Percentiles rank a stretch among this genome's conserved stretches.
Conservation (phyloP, 2,113 vertebrate genomes). For the Pyxicephalus adspersus region DNA sequence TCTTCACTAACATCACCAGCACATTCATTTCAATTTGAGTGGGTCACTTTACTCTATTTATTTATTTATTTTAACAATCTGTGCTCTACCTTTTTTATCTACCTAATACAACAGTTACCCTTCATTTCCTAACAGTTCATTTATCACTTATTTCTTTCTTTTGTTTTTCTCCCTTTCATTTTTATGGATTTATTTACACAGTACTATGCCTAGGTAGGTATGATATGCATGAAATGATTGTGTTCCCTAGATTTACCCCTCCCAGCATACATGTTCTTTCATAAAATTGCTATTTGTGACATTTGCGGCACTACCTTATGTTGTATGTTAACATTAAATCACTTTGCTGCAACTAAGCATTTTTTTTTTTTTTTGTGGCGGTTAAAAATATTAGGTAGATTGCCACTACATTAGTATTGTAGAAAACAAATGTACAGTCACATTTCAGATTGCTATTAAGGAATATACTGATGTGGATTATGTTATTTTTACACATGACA, state of each 20-base stretch:
- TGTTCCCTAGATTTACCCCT: conserved; percentile 6
- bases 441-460: too few relatives aligned
- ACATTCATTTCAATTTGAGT: neutral
- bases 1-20: conserved; percentile 10
- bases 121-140: conserved; percentile 41
- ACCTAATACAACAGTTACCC: conserved; percentile 5
- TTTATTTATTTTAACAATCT: conserved; percentile 12
- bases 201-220: conserved; percentile 83
- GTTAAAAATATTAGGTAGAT: too few relatives aligned
- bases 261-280: neutral
- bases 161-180: conserved; percentile 59
- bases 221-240: conserved; percentile 62
- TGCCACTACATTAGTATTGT: too few relatives aligned
- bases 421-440: too few relatives aligned
- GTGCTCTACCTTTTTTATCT: neutral
- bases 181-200: conserved; percentile 71
- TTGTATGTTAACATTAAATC: neutral
- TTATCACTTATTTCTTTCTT: conserved; percentile 57
- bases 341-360: neutral
- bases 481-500: too few relatives aligned
- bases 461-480: too few relatives aligned
- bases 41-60: neutral
- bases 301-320: neutral
- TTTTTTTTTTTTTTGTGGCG: too few relatives aligned
- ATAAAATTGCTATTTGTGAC: neutral